Percentiles rank a stretch among this genome's conserved stretches.
phyloP scores from a whole-genome alignment of 2,888 invertebrate genomes.

The Crocallis elinguaria region DNA sequence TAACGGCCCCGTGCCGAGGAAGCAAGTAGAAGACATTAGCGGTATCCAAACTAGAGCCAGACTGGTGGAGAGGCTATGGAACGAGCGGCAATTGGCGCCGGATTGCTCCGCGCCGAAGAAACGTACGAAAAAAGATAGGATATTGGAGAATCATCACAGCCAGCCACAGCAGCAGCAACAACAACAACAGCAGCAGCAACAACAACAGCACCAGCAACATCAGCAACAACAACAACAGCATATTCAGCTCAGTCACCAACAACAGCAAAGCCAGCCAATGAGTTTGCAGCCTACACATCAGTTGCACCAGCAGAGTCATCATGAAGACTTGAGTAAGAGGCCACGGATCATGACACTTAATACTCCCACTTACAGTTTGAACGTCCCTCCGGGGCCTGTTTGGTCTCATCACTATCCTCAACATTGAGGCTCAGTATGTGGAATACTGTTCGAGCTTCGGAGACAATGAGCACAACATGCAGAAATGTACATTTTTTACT shows the following conservation, averaged over 20 bases:
- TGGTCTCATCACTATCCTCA: conserved; percentile 77
- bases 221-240: conserved; percentile 32
- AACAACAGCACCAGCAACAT: conserved; percentile 1
- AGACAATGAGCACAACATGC: not conserved
- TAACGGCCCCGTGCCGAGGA: conserved; percentile 67
- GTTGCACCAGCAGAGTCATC: conserved; percentile 41
- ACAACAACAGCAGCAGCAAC: conserved; percentile 18
- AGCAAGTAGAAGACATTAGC: conserved; percentile 57
- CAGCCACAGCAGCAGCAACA: conserved; percentile 5
- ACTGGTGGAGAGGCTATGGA: conserved; percentile 67
- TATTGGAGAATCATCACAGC: conserved; percentile 50
- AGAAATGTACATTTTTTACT: not conserved
- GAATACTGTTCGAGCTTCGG: not conserved
- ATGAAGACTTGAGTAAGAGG: conserved; percentile 67
- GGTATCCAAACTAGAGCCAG: conserved; percentile 57
- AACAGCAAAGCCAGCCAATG: conserved; percentile 28
- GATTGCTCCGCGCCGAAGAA: conserved; percentile 63
- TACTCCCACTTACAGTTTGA: conserved; percentile 60
- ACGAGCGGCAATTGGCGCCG: conserved; percentile 59
- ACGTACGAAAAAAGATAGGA: conserved; percentile 64
- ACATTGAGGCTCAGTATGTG: conserved; percentile 44
- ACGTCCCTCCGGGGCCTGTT: conserved; percentile 62
- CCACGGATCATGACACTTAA: conserved; percentile 63
- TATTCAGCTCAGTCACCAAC: conserved; percentile 24
- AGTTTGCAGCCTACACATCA: conserved; percentile 31